Conservation (phyloP, 92 coral and sea anemone species). For the Plumapathes pennacea region DNA sequence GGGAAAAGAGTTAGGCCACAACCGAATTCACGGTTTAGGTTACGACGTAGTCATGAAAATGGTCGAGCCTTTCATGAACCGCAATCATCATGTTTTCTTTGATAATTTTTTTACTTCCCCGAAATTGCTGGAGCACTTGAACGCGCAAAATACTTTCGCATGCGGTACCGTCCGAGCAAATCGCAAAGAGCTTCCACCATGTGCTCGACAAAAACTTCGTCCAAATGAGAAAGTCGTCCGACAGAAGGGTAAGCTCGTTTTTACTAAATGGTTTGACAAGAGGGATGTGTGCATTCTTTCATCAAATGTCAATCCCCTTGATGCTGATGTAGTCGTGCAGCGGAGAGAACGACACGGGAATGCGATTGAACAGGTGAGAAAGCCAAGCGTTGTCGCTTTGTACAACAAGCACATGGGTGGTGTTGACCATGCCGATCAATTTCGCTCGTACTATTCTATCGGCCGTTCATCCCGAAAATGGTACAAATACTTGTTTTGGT, state of each 20-base stretch:
- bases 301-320: constrained; percentile 22
- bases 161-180: constrained; percentile 51
- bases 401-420: constrained; percentile 9
- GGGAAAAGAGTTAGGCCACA: constrained; percentile 30
- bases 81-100: constrained; percentile 53
- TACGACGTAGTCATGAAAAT: constrained; percentile 55
- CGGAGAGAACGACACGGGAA: not conserved
- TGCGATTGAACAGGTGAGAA: constrained; percentile 8
- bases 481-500: constrained; percentile 37
- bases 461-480: constrained; percentile 11
- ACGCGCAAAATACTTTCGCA: constrained; percentile 40
- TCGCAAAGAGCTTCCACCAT: constrained; percentile 36
- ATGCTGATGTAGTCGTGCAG: constrained; percentile 2
- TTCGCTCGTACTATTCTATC: constrained; percentile 17
- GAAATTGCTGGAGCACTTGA: constrained; percentile 43
- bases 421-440: constrained; percentile 19
- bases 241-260: constrained; percentile 40
- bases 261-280: constrained; percentile 39
- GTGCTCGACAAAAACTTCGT: constrained; percentile 39
- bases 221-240: constrained; percentile 19
- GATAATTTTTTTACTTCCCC: constrained; percentile 50
- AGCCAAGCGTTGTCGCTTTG: not conserved
- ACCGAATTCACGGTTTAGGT: constrained; percentile 42
- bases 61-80: constrained; percentile 58
- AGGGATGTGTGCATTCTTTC: constrained; percentile 32